These are phyloP conservation scores for Molorchus minor DNA, from an alignment of 2,888 invertebrate species.

Conservation along the genomic window DNA sequence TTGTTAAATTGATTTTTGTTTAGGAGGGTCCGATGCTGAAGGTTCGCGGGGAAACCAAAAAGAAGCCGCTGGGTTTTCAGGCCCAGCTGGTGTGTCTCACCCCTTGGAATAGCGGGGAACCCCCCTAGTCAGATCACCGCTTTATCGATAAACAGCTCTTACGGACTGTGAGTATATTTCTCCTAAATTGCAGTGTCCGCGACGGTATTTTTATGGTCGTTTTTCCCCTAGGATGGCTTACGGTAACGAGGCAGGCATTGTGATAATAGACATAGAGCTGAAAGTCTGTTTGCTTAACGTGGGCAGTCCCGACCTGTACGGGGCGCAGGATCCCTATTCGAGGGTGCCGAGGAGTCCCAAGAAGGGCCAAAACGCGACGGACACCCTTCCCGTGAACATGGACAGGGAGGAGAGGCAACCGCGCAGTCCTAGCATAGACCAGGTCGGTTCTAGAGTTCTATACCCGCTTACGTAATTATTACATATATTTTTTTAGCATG, in stretches of 20 bases:
- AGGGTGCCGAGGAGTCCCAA: slow-evolving; percentile 64
- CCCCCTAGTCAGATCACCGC: slow-evolving; percentile 88
- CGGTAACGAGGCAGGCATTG: slow-evolving; percentile 95
- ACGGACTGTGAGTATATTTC: slow-evolving; percentile 87
- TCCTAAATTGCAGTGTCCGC: background rate
- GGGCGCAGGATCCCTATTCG: slow-evolving; percentile 86
- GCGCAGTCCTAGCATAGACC: slow-evolving; percentile 88
- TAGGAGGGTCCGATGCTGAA: slow-evolving; percentile 63
- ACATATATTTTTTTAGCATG: slow-evolving; percentile 26
- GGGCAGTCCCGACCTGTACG: slow-evolving; percentile 91
- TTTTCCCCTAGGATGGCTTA: slow-evolving; percentile 83
- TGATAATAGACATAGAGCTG: slow-evolving; percentile 93
- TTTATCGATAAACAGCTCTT: slow-evolving; percentile 93
- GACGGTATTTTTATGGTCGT: background rate
- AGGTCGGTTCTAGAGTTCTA: slow-evolving; percentile 69
- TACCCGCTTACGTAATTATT: background rate
- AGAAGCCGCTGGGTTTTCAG: slow-evolving; percentile 96
- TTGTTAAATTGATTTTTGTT: slow-evolving; percentile 14
- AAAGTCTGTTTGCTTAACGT: slow-evolving; percentile 88
- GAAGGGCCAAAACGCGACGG: slow-evolving; percentile 60
- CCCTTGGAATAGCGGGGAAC: slow-evolving; percentile 79
- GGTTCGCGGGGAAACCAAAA: slow-evolving; percentile 79
- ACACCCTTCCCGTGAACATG: slow-evolving; percentile 60
- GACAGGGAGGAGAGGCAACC: slow-evolving; percentile 67
- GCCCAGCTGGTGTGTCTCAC: slow-evolving; percentile 94